phyloP scores from a whole-genome alignment of 2,888 invertebrate genomes.

The Belgica antarctica region DNA sequence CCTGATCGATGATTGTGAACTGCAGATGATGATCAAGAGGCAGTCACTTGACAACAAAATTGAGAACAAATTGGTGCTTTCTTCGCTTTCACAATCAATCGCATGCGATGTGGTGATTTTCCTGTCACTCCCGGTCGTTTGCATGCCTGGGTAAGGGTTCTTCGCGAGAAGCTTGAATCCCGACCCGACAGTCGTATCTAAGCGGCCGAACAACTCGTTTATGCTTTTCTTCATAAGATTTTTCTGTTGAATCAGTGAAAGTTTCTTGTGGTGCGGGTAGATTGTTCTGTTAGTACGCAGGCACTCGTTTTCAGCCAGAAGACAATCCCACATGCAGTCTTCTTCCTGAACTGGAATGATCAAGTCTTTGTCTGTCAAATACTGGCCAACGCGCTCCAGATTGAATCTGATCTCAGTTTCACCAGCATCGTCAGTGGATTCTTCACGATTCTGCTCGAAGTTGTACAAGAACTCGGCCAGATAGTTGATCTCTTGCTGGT shows the following conservation, averaged over 20 bases:
- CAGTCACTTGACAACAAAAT: not conserved
- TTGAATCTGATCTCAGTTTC: slow-evolving; percentile 63
- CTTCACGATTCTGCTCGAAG: slow-evolving; percentile 61
- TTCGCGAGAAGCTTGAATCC: slow-evolving; percentile 61
- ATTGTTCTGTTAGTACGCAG: slow-evolving; percentile 68
- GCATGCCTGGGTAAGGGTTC: slow-evolving; percentile 55
- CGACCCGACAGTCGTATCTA: slow-evolving; percentile 63
- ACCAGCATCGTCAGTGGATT: slow-evolving; percentile 45
- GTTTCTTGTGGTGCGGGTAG: slow-evolving; percentile 70
- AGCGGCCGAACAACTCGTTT: slow-evolving; percentile 66
- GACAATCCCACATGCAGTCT: slow-evolving; percentile 73
- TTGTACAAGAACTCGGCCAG: slow-evolving; percentile 87
- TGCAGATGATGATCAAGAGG: slow-evolving; percentile 1
- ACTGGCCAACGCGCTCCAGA: slow-evolving; percentile 87
- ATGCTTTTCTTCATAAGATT: slow-evolving; percentile 66
- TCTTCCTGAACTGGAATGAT: slow-evolving; percentile 65
- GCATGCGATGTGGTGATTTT: slow-evolving; percentile 48
- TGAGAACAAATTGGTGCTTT: slow-evolving; percentile 47
- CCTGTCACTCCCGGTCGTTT: slow-evolving; percentile 48
- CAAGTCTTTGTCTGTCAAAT: slow-evolving; percentile 74
- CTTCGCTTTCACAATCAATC: slow-evolving; percentile 49
- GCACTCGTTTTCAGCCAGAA: slow-evolving; percentile 72
- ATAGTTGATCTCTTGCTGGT: slow-evolving; percentile 85
- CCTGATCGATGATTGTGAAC: not conserved
- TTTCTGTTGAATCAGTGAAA: slow-evolving; percentile 80